Conservation (phyloP, 2,797 vertebrate genomes). For the Catostomus latipinnis region DNA sequence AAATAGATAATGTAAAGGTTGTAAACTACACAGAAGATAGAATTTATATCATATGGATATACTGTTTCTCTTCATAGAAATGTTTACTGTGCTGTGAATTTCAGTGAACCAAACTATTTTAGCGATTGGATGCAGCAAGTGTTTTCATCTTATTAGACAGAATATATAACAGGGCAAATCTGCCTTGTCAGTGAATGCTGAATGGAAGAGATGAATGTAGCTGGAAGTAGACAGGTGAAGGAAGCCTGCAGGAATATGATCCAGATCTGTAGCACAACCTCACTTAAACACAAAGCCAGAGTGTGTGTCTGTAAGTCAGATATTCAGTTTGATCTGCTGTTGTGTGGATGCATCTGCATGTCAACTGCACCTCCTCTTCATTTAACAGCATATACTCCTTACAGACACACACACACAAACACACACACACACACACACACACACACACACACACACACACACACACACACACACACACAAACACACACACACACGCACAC, state of each 20-base stretch:
- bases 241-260: not conserved
- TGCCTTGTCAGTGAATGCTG: not conserved
- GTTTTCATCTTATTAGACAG: not conserved
- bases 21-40: too few species aligned
- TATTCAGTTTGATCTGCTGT: slow-evolving; percentile 2
- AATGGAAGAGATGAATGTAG: not conserved
- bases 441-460: not conserved
- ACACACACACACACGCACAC: too few species aligned
- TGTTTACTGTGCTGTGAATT: not conserved
- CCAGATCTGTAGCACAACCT: not conserved
- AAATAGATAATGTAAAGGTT: too few species aligned
- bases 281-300: too few species aligned
- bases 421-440: not conserved
- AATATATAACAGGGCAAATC: slow-evolving; percentile 2
- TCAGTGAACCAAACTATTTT: not conserved
- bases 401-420: too few species aligned
- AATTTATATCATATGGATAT: too few species aligned
- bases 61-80: too few species aligned
- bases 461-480: too few species aligned
- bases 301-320: slow-evolving; percentile 11
- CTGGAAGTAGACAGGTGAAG: not conserved
- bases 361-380: not conserved
- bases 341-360: slow-evolving; percentile 2
- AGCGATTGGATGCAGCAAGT: not conserved
- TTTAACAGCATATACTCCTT: not conserved